A percentile compares a stretch with the other conserved stretches of the same genome.
phyloP scores from a whole-genome alignment of 2,888 invertebrate species.

The Barypeithes pellucidus region DNA sequence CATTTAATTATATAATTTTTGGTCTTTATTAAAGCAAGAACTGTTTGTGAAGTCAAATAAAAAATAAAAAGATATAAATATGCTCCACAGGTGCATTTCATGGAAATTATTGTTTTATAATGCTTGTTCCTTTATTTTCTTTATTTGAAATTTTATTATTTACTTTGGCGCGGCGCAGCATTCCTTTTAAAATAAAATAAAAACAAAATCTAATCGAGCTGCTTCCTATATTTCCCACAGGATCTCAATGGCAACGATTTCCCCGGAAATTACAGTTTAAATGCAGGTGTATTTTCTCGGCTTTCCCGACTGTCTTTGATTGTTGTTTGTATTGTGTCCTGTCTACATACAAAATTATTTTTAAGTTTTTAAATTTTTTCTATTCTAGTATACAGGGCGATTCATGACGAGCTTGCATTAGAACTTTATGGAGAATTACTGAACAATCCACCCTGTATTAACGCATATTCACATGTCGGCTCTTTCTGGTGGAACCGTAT shows the following conservation, averaged over 20 bases:
- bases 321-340: slow-evolving; percentile 5
- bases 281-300: slow-evolving; percentile 4
- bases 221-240: slow-evolving; percentile 16
- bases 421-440: too few relatives aligned
- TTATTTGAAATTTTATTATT: slow-evolving; percentile 6
- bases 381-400: too few relatives aligned
- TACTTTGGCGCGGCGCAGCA: not conserved
- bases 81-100: too few relatives aligned
- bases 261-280: slow-evolving; percentile 16
- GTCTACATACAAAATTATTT: not conserved
- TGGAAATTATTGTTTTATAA: too few relatives aligned
- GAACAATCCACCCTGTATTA: too few relatives aligned
- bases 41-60: too few relatives aligned
- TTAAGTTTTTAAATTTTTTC: not conserved
- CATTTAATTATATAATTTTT: too few relatives aligned
- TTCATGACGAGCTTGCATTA: too few relatives aligned
- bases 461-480: not conserved
- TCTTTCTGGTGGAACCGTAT: too few relatives aligned
- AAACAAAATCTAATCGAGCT: slow-evolving; percentile 19
- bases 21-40: too few relatives aligned
- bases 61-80: too few relatives aligned
- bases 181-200: not conserved
- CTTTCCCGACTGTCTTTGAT: not conserved
- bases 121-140: too few relatives aligned
- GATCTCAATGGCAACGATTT: slow-evolving; percentile 1